Evolutionary conservation across 1,140 invertebrate species (phyloP), one percentile per base, ranked within the genome.

Genomic region (Drosophila auraria): DNA sequence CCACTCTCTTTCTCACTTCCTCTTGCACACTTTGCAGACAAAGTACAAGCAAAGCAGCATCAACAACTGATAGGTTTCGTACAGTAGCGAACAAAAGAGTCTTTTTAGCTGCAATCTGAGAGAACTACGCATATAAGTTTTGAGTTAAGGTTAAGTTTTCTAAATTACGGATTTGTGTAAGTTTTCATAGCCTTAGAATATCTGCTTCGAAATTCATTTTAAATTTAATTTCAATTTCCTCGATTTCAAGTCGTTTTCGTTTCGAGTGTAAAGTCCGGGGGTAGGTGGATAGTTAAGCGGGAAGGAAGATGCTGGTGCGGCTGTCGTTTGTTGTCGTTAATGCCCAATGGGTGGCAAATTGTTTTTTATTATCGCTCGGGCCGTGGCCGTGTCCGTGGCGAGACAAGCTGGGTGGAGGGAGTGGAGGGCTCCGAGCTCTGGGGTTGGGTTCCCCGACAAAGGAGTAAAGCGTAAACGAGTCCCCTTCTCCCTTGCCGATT

Each of bases 281-380:
- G 9, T 36, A 9, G 33, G 30, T 54, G 68, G 30, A 54, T 54
- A 56, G 45, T 62, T 62, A 33, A 33, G 23, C 17, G 47, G 44
- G 54, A 57, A 27, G 36, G 63, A 47, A 64, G 73, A 60, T 65
- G 56, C 56, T 77, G 83, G 62, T 79, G 81, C 65, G 71, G 66
- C 70, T 76, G 84, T 79, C 86, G 87, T 90, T 90, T 90, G 87
- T 91, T 86, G 87, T 90, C 76, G 86, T 90, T 90, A 90, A 90
- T 90, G 82, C 86, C 87, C 87, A 92, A 91, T 86, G 87, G 87
- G 87, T 92, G 91, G 91, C 91, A 92, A 92, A 92, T 92, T 92
- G 91, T 92, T 92, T 92, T 91, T 92, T 92, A 92, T 92, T 92
- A 89, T 89, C 75, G 69, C 49, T 53, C 70, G 60, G 74, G 59